Evolutionary conservation across 1,140 invertebrate genomes (phyloP).

Genomic region (Brachionus manjavacas): DNA sequence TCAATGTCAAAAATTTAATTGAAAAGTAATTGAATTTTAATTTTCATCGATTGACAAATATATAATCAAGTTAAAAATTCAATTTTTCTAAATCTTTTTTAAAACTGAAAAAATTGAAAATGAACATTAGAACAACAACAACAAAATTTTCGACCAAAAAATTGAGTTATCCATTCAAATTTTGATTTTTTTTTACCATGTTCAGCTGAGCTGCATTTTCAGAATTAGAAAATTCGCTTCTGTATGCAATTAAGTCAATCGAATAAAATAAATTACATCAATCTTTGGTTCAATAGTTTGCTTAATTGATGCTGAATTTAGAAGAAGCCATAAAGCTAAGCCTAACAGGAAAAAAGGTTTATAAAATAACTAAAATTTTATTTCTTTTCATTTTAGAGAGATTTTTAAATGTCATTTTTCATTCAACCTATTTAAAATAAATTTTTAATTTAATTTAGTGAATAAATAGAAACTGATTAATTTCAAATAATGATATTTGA

Average conservation of each 20-base stretch:
- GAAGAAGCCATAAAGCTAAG: not conserved
- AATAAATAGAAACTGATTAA: not conserved
- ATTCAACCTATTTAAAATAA: not conserved
- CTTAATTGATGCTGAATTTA: not conserved
- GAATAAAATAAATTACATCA: not conserved
- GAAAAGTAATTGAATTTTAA: no score
- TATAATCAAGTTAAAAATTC: no score
- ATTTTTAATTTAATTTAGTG: not conserved
- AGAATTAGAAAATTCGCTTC: not conserved
- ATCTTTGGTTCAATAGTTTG: not conserved
- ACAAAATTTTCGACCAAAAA: not conserved
- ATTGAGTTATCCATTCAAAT: not conserved
- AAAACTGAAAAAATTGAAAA: not conserved
- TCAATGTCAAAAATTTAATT: no score
- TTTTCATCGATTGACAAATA: no score
- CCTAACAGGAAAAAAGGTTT: not conserved
- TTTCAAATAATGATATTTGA: not conserved
- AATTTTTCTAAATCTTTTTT: no score
- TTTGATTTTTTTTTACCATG: not conserved
- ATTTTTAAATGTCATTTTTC: not conserved
- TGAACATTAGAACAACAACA: not conserved
- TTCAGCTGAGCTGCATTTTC: no score
- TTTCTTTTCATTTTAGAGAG: not conserved
- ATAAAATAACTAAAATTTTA: not conserved
- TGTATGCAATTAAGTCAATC: not conserved